phyloP scores from a whole-genome alignment of 1,140 invertebrate genomes.

The Araneus ventricosus region DNA sequence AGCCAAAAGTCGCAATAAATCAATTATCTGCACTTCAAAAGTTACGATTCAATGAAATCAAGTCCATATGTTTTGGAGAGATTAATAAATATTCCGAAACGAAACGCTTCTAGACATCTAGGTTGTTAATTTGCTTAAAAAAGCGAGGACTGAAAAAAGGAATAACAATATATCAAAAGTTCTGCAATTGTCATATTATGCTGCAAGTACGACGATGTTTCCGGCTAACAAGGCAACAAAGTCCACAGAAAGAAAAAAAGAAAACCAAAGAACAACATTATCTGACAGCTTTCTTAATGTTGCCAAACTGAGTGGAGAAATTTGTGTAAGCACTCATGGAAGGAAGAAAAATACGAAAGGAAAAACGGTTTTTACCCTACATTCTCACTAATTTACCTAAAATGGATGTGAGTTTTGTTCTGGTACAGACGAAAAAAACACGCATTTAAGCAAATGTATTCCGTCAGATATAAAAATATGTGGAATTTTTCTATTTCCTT shows the following conservation, averaged over 20 bases:
- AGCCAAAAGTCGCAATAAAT: background rate
- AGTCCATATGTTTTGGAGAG: background rate
- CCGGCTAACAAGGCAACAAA: background rate
- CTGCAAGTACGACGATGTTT: background rate
- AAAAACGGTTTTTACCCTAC: conserved; percentile 36
- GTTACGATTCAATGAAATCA: background rate
- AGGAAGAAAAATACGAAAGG: conserved; percentile 13
- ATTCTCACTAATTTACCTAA: conserved; percentile 40
- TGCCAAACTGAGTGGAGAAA: conserved; percentile 52
- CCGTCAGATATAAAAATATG: conserved; percentile 57
- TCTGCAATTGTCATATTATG: conserved; percentile 33
- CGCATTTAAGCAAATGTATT: conserved; percentile 72
- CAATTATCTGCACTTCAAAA: background rate
- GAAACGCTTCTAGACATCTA: background rate
- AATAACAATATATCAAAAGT: conserved; percentile 2
- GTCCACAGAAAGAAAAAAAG: background rate
- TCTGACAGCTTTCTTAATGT: conserved; percentile 60
- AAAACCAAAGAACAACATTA: conserved; percentile 25
- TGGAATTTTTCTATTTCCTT: background rate
- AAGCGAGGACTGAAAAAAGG: background rate
- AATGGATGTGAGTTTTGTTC: background rate
- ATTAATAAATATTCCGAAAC: background rate
- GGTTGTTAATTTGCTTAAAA: background rate
- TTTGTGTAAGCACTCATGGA: background rate
- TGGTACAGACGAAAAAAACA: background rate